Conservation (phyloP, 2,113 vertebrate species). For the Miniopterus natalensis region DNA sequence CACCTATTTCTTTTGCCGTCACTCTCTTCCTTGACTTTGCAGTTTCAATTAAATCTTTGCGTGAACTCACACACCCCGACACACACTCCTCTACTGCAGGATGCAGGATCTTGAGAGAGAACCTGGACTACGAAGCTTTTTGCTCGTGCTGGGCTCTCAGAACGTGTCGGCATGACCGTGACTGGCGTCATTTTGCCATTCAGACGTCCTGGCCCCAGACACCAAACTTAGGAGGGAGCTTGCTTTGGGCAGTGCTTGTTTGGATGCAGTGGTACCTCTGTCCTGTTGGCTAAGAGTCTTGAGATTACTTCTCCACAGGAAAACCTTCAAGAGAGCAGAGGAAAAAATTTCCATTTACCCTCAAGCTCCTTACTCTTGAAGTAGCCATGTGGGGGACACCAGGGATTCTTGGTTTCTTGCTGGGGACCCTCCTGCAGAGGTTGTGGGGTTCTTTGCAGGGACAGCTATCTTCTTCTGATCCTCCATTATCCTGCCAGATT, state of each 20-base stretch:
- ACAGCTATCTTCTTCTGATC: background rate
- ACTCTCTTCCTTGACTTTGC: background rate
- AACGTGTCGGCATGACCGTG: background rate
- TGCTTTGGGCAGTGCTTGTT: background rate
- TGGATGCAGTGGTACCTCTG: background rate
- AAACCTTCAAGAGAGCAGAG: background rate
- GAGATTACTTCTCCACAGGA: background rate
- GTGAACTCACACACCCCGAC: background rate
- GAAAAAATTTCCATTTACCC: background rate
- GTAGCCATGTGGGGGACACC: background rate
- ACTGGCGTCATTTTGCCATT: background rate
- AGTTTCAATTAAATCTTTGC: background rate
- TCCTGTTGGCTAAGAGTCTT: background rate
- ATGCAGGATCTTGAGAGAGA: background rate
- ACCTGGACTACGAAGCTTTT: background rate
- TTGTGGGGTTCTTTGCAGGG: background rate
- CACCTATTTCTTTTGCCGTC: conserved; percentile 35
- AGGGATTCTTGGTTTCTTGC: background rate
- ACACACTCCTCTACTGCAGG: background rate
- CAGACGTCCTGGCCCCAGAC: background rate
- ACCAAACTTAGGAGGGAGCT: background rate
- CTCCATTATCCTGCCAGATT: background rate
- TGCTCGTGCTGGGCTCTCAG: background rate
- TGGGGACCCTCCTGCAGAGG: background rate
- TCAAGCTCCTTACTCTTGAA: background rate